Conservation (phyloP, 2,113 vertebrate genomes). For the Cepphus grylle region DNA sequence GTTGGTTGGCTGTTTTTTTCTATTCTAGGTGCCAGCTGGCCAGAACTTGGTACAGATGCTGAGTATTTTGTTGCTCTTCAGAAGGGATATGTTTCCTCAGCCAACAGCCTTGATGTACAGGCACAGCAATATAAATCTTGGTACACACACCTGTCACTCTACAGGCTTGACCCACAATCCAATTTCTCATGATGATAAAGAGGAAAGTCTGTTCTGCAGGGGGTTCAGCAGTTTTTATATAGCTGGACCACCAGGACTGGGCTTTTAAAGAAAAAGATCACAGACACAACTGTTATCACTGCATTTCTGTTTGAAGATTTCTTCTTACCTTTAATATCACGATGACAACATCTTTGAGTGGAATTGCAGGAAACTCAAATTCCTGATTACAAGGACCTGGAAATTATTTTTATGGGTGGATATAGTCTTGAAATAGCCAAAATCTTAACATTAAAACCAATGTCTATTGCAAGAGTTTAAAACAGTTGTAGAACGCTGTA, state of each 20-base stretch:
- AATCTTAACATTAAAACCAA: background rate
- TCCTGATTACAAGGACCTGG: background rate
- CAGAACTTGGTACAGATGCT: background rate
- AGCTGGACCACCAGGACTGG: background rate
- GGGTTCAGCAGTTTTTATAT: background rate
- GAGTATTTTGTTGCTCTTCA: background rate
- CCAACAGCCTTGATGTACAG: background rate
- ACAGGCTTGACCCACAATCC: background rate
- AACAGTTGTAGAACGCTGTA: background rate
- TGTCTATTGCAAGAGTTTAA: background rate
- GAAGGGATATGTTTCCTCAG: background rate
- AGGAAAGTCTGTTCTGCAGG: background rate
- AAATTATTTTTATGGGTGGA: background rate
- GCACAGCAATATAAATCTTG: background rate
- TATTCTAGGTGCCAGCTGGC: background rate
- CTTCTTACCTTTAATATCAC: background rate
- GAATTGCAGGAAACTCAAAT: background rate
- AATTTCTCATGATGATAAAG: background rate
- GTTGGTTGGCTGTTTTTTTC: background rate
- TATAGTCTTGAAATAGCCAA: background rate
- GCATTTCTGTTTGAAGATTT: background rate
- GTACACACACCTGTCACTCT: background rate
- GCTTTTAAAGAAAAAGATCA: background rate
- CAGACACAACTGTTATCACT: fast-evolving
- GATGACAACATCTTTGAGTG: background rate